Evolutionary conservation across 2,888 invertebrate genomes (phyloP), one percentile per base, ranked within the genome.

Genomic region (Beris chalybata): DNA sequence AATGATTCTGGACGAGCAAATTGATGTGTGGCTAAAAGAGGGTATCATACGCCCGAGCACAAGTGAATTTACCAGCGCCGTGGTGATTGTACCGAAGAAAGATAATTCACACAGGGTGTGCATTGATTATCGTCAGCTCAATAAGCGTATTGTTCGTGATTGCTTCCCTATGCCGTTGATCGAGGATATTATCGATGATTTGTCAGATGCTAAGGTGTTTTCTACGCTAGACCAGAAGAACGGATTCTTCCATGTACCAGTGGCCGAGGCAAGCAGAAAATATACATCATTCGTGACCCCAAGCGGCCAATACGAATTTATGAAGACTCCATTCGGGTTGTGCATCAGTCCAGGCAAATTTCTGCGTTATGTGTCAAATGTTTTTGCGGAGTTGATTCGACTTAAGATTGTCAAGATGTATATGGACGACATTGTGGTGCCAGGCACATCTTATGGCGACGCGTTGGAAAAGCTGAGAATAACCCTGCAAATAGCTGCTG

Each of bases 221-320:
- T 72, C 71, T 9, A 70, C 69, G 5, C 22, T 67, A 1, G 65
- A 67, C 32, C 32, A 65, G 13, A 12, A 32, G 11, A 57, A 68
- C 13, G 76, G 74, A 45, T 78, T 76, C 69, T 75, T 77, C 43
- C 77, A 79, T 70, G 76, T n/a, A n/a, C n/a, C n/a, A n/a, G n/a
- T 79, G 1, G 72, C 74, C 11, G 63, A 71, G 54, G 67, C 67
- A 6, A 74, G 73, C 61, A 7, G 32, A 13, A 76, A 76, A 70
- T 78, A 77, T 63, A 79, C 77, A 5, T 66, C 78, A 0, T 79
- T 80, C 70, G 77, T 80, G 0, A 78, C 76, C 12, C 76, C 72
- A 13, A 71, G 71, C 68, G 77, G 78, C 1, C 78, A 76, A 47
- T 80, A 70, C 68, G 78, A 81, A 68, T 80, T 79, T 68, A 47